phyloP scores from a whole-genome alignment of 2,888 invertebrate species.

The Hypercompe scribonia region DNA sequence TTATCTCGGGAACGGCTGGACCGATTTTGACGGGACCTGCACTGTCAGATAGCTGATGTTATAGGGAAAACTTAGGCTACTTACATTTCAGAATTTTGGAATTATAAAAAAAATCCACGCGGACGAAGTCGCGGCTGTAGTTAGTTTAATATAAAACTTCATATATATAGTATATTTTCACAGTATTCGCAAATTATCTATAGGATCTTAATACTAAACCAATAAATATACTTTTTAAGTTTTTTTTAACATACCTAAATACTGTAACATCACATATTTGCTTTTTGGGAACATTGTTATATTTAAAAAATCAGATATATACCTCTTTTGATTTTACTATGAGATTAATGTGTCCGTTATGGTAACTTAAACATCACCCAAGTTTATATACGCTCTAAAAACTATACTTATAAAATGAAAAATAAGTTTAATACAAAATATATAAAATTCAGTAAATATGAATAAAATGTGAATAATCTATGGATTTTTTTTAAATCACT shows the following conservation, averaged over 20 bases:
- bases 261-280: constrained; percentile 51
- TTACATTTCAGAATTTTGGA: too few relatives aligned
- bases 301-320: constrained; percentile 10
- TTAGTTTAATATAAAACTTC: too few relatives aligned
- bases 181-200: not conserved
- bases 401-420: not conserved
- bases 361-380: not conserved
- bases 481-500: too few relatives aligned
- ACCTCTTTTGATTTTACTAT: not conserved
- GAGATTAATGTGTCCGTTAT: constrained; percentile 8
- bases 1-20: too few relatives aligned
- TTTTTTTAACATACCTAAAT: constrained; percentile 41
- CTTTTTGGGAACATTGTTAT: constrained; percentile 32
- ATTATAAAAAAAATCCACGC: too few relatives aligned
- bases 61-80: too few relatives aligned
- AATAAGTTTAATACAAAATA: not conserved
- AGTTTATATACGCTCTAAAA: not conserved
- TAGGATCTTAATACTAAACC: constrained; percentile 26
- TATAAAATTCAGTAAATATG: not conserved
- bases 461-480: constrained; percentile 1
- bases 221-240: constrained; percentile 33
- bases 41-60: too few relatives aligned
- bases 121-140: too few relatives aligned
- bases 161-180: not conserved
- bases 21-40: too few relatives aligned